These are phyloP conservation scores for Drosophila pseudoananassae DNA, from an alignment of 1,140 invertebrate genomes.

Conservation along the genomic window DNA sequence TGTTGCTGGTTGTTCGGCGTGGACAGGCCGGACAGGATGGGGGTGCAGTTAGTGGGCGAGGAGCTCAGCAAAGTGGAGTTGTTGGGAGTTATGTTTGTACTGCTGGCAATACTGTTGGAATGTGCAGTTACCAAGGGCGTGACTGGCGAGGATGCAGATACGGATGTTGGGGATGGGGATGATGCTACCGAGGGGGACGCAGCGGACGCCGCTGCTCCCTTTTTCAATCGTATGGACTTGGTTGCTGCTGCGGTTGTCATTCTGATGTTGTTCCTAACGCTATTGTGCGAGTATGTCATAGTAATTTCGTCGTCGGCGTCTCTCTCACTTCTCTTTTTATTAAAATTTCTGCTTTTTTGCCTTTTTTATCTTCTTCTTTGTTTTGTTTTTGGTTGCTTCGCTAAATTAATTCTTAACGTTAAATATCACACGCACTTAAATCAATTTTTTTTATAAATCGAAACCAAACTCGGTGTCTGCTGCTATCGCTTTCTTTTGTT, in stretches of 20 bases:
- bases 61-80: constrained; percentile 67
- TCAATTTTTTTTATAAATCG: constrained; percentile 77
- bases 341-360: constrained; percentile 76
- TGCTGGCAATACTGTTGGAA: constrained; percentile 84
- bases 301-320: constrained; percentile 66
- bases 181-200: constrained; percentile 50
- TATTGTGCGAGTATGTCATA: constrained; percentile 84
- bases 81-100: constrained; percentile 76
- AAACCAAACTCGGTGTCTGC: constrained; percentile 68
- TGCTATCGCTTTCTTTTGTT: constrained; percentile 19
- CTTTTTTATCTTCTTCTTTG: constrained; percentile 22
- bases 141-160: constrained; percentile 57
- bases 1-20: constrained; percentile 54
- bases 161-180: constrained; percentile 38
- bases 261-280: constrained; percentile 83
- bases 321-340: constrained; percentile 24
- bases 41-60: constrained; percentile 53
- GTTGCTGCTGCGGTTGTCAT: constrained; percentile 83
- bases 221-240: constrained; percentile 81
- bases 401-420: constrained; percentile 83
- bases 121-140: constrained; percentile 78
- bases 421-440: constrained; percentile 84
- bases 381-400: constrained; percentile 77
- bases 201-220: constrained; percentile 53
- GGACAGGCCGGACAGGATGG: constrained; percentile 37